Evolutionary conservation across 2,113 vertebrate species (phyloP), one percentile per base, ranked within the genome.

Genomic region (Uria lomvia): DNA sequence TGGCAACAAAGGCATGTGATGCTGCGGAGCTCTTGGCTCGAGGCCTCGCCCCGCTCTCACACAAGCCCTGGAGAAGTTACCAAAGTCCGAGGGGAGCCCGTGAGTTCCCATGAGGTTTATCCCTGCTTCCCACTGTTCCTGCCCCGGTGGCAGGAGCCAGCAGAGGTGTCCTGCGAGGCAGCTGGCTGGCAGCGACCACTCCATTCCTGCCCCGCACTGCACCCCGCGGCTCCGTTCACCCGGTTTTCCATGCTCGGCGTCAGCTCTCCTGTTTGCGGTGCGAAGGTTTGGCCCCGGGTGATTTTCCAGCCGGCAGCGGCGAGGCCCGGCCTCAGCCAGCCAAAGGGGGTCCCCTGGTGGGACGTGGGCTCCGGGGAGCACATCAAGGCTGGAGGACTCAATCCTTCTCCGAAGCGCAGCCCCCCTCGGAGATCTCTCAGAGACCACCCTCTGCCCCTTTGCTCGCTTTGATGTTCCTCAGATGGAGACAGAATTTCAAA

Each of bases 211-310:
- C 56, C 73, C 27, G 0, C 55, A 11, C 43, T 3, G 23, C 56
- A 14, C 20, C 5, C 63, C 26, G 2, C 4, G 32, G 18, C 34
- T 81, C 60, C 26, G 8, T 23, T 52, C 50, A 17, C 53, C 77
- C 36, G 0, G 0, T 21, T 85, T 29, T 26, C 62, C 13, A 1
- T 0, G 0, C 30, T 75, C 16, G 0, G 55, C 12, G 14, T 29
- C 55, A 0, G 0, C 15, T 72, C n/a, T 68, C 42, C 52, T 26
- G 11, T 13, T 74, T 50, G 45, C 1, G 3, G 32, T 21, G 38
- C 36, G 32, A 12, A 50, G 70, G 38, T 34, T 86, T 2, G 2
- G 6, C 73, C 20, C 8, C 4, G 11, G 40, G 40, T 15, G 42
- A 4, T 22, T 67, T 70, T 74, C 40, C 47, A 58, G 45, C n/a